phyloP scores from a whole-genome alignment of 2,113 vertebrate genomes.

The Tenebrosternarchus preto region DNA sequence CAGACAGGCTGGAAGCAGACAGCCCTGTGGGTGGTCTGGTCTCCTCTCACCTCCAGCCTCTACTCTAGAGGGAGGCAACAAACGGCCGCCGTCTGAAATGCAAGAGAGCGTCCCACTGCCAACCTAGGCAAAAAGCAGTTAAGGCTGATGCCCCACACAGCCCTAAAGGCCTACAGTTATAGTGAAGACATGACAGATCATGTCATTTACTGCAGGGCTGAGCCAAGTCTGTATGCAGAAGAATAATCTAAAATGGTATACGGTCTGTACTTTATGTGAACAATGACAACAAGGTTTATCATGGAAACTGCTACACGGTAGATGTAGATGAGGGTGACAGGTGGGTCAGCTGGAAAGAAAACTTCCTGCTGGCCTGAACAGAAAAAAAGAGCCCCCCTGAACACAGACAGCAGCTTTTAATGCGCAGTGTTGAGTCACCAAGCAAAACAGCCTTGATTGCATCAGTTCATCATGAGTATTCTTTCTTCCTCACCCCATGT shows the following conservation, averaged over 20 bases:
- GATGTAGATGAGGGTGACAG: neutral
- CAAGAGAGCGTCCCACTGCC: slow-evolving; percentile 30
- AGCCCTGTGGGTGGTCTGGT: slow-evolving; percentile 33
- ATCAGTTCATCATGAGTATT: slow-evolving; percentile 6
- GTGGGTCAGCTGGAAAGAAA: neutral
- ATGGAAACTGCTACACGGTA: neutral
- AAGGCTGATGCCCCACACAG: neutral
- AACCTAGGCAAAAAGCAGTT: neutral
- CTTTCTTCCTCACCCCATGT: neutral
- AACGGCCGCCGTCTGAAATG: slow-evolving; percentile 49
- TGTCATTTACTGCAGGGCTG: slow-evolving; percentile 2
- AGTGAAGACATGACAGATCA: neutral
- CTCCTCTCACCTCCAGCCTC: slow-evolving; percentile 8
- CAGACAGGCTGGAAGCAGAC: slow-evolving; percentile 48
- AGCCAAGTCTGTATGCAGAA: slow-evolving; percentile 3
- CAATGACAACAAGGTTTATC: neutral
- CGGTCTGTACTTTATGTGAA: neutral
- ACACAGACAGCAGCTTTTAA: neutral
- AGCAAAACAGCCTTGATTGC: neutral
- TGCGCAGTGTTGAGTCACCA: neutral
- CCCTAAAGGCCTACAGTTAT: neutral
- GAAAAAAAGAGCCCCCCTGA: neutral
- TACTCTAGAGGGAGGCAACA: slow-evolving; percentile 27
- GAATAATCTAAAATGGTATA: neutral
- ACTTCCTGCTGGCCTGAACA: neutral